Evolutionary conservation across 2,888 invertebrate genomes (phyloP).

Genomic region (Cryptus armator): DNA sequence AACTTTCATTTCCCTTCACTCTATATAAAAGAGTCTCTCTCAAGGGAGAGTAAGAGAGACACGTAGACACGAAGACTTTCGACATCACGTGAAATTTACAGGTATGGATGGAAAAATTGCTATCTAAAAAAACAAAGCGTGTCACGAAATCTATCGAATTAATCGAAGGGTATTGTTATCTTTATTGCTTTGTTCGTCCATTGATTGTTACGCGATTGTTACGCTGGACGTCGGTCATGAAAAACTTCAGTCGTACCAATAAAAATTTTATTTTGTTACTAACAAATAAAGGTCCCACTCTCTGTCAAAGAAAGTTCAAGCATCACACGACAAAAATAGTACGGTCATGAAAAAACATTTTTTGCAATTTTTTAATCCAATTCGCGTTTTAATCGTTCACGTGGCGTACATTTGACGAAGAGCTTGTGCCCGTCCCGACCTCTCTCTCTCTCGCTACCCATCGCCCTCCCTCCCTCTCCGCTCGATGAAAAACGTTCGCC

Average conservation of each 20-base stretch:
- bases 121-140: not conserved
- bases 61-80: not conserved
- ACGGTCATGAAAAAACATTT: not conserved
- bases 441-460: not conserved
- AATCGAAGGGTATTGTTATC: too few relatives aligned
- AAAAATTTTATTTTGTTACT: not conserved
- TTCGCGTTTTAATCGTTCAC: slow-evolving; percentile 83
- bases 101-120: not conserved
- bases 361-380: slow-evolving; percentile 57
- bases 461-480: slow-evolving; percentile 9
- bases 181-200: too few relatives aligned
- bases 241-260: too few relatives aligned
- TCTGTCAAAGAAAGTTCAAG: not conserved
- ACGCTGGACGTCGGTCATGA: too few relatives aligned
- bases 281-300: not conserved
- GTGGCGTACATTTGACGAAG: slow-evolving; percentile 82
- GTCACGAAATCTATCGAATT: not conserved
- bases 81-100: not conserved
- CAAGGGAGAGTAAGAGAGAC: not conserved
- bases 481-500: slow-evolving; percentile 84
- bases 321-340: not conserved
- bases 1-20: slow-evolving; percentile 38
- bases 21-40: slow-evolving; percentile 21
- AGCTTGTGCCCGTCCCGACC: slow-evolving; percentile 62
- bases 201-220: too few relatives aligned